Conservation (phyloP, 2,888 invertebrate species). For the Baccha elongata region DNA sequence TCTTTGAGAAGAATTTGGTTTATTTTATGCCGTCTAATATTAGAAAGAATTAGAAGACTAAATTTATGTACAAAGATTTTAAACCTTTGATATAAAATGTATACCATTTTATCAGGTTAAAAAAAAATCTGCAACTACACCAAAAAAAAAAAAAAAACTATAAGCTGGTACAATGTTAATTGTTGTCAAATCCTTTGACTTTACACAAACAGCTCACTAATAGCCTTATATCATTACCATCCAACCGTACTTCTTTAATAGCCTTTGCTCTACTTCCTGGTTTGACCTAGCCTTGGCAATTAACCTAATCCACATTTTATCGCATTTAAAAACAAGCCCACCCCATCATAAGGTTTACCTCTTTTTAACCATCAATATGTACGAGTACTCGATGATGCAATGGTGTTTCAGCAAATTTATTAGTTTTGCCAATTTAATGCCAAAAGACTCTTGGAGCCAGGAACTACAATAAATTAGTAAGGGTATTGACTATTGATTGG, state of each 20-base stretch:
- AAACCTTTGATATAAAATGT: no score
- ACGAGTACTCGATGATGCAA: slow-evolving; percentile 32
- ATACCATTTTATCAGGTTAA: no score
- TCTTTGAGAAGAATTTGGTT: no score
- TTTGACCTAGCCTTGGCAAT: slow-evolving; percentile 70
- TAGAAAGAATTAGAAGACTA: no score
- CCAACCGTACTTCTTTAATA: not conserved
- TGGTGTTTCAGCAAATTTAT: slow-evolving; percentile 22
- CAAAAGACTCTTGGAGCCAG: slow-evolving; percentile 52
- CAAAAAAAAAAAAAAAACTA: no score
- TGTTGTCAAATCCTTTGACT: slow-evolving; percentile 5
- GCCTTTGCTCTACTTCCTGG: slow-evolving; percentile 60
- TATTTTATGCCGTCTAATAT: no score
- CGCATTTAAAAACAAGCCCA: slow-evolving; percentile 12
- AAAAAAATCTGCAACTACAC: no score
- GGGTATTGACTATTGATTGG: slow-evolving; percentile 65
- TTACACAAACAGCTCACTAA: not conserved
- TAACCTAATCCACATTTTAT: slow-evolving; percentile 70
- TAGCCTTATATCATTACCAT: slow-evolving; percentile 10
- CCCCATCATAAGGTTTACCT: not conserved
- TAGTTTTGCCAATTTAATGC: slow-evolving; percentile 28
- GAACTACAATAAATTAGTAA: slow-evolving; percentile 44
- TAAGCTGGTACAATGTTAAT: not conserved
- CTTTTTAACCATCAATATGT: not conserved
- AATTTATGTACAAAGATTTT: no score